Percentiles rank a stretch among this genome's conserved stretches.
phyloP scores from a whole-genome alignment of 2,797 vertebrate species.

The Sebastes vulpes region DNA sequence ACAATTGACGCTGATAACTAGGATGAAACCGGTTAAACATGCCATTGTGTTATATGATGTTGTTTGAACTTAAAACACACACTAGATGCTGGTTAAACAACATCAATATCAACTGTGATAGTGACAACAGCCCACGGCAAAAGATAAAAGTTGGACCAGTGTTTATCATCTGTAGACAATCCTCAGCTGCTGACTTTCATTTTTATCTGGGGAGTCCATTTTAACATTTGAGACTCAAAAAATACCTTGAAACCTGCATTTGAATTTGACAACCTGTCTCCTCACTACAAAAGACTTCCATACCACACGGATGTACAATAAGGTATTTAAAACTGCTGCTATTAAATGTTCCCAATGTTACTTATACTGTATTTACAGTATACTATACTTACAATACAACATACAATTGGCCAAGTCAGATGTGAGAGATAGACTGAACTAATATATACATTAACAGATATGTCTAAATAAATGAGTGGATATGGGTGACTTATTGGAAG shows the following conservation, averaged over 20 bases:
- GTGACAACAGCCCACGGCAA: neutral
- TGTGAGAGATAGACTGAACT: neutral
- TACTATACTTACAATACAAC: neutral
- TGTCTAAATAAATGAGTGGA: neutral
- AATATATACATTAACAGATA: neutral
- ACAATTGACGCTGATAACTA: neutral
- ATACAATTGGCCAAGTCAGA: neutral
- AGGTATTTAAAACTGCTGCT: neutral
- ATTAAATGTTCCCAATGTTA: neutral
- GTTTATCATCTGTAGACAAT: neutral
- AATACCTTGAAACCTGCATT: neutral
- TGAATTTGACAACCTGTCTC: constrained; percentile 25
- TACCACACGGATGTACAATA: neutral
- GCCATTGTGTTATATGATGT: neutral
- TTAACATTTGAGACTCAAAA: neutral
- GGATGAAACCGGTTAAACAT: neutral
- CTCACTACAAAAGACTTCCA: neutral
- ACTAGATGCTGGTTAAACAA: neutral
- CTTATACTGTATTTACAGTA: neutral
- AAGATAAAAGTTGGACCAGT: neutral
- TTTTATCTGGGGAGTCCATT: neutral
- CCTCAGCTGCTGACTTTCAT: constrained; percentile 17
- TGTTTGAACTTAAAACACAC: neutral
- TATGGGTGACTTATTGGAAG: neutral
- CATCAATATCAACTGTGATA: neutral